A percentile compares a stretch with the other conserved stretches of the same genome.
Conservation (phyloP, 92 coral and sea anemone genomes). For the Scolanthus callimorphus region DNA sequence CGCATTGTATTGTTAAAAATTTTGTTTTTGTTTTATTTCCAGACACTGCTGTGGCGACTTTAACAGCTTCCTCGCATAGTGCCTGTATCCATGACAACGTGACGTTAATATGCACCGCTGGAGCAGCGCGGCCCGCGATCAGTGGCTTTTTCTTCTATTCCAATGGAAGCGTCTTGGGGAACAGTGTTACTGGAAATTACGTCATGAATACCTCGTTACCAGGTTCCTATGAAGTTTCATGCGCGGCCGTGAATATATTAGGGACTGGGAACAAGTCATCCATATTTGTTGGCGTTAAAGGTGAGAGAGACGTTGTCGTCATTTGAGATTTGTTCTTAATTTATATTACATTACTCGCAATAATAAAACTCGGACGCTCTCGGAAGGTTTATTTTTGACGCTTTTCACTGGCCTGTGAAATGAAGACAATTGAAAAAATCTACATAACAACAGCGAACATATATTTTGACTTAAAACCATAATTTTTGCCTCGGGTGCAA, state of each 20-base stretch:
- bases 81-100: conserved; percentile 1
- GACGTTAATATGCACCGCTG: conserved; percentile 1
- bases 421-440: too few relatives aligned
- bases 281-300: not conserved
- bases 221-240: not conserved
- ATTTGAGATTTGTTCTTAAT: too few relatives aligned
- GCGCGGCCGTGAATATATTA: not conserved
- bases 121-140: not conserved
- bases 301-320: not conserved
- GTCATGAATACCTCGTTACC: not conserved
- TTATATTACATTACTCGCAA: too few relatives aligned
- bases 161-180: not conserved
- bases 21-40: too few relatives aligned
- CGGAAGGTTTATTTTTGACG: too few relatives aligned
- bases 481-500: too few relatives aligned
- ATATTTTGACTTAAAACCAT: too few relatives aligned
- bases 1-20: too few relatives aligned
- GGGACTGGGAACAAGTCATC: not conserved
- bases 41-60: not conserved
- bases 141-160: not conserved
- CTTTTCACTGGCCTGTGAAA: not conserved
- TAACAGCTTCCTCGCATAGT: not conserved
- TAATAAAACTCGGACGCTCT: too few relatives aligned
- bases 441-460: too few relatives aligned
- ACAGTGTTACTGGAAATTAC: not conserved